Evolutionary conservation across 1,140 invertebrate species (phyloP).

Genomic region (Cydia strobilella): DNA sequence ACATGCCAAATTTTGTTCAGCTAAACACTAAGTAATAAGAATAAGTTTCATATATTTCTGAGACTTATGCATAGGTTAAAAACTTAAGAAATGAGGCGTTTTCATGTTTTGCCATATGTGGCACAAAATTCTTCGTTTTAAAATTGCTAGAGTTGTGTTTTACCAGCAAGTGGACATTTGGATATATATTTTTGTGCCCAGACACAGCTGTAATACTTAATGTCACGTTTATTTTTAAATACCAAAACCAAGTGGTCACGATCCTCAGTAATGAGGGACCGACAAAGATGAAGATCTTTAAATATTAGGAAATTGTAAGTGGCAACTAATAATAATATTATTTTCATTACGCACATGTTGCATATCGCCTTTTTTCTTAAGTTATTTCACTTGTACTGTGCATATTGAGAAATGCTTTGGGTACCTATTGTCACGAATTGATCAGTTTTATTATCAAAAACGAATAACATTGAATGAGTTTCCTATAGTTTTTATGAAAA

Average conservation of each 20-base stretch:
- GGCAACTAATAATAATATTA: too few species aligned
- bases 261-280: too few species aligned
- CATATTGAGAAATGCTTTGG: background rate
- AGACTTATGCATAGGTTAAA: background rate
- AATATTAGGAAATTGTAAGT: background rate
- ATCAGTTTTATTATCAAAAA: background rate
- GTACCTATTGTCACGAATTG: background rate
- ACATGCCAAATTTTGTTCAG: conserved; percentile 5
- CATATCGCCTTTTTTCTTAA: conserved; percentile 3
- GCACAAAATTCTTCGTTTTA: background rate
- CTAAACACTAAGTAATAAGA: conserved; percentile 3
- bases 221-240: too few species aligned
- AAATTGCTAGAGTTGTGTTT: background rate
- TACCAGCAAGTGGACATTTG: background rate
- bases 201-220: background rate
- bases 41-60: background rate
- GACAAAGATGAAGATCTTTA: too few species aligned
- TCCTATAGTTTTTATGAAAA: too few species aligned
- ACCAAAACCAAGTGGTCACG: too few species aligned
- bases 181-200: background rate
- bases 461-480: background rate
- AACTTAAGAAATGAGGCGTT: background rate
- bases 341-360: background rate
- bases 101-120: background rate
- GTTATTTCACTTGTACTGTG: background rate